These are phyloP conservation scores for Helicoverpa assulta DNA, from an alignment of 2,888 invertebrate species.

Conservation along the genomic window DNA sequence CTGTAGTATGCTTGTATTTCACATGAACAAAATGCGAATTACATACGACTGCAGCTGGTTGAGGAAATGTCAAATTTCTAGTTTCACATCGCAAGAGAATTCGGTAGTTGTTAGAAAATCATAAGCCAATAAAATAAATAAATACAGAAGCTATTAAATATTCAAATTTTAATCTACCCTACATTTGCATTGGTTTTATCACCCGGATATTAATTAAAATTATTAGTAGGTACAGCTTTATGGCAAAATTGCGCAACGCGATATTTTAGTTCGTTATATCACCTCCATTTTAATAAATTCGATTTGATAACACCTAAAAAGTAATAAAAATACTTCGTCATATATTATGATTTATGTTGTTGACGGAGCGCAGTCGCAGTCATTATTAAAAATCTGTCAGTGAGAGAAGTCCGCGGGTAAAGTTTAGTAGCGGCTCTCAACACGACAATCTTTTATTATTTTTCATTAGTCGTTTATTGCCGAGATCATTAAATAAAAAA, in stretches of 20 bases:
- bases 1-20: constrained; percentile 8
- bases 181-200: constrained; percentile 42
- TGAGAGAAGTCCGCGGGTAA: constrained; percentile 20
- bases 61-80: constrained; percentile 2
- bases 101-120: constrained; percentile 2
- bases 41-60: constrained; percentile 10
- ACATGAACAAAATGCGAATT: not conserved
- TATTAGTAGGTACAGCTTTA: constrained; percentile 11
- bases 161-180: constrained; percentile 28
- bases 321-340: constrained; percentile 46
- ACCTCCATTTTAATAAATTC: constrained; percentile 36
- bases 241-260: constrained; percentile 43
- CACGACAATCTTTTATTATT: constrained; percentile 43
- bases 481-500: constrained; percentile 40
- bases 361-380: constrained; percentile 42
- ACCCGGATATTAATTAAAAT: constrained; percentile 55
- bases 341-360: constrained; percentile 56
- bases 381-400: constrained; percentile 22
- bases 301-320: constrained; percentile 49
- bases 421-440: constrained; percentile 38
- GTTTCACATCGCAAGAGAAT: constrained; percentile 12
- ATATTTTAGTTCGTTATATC: constrained; percentile 40
- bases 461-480: constrained; percentile 43
- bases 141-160: constrained; percentile 37
- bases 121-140: constrained; percentile 14